Evolutionary conservation across 2,113 vertebrate genomes (phyloP).

Genomic region (Rhipidura dahli): DNA sequence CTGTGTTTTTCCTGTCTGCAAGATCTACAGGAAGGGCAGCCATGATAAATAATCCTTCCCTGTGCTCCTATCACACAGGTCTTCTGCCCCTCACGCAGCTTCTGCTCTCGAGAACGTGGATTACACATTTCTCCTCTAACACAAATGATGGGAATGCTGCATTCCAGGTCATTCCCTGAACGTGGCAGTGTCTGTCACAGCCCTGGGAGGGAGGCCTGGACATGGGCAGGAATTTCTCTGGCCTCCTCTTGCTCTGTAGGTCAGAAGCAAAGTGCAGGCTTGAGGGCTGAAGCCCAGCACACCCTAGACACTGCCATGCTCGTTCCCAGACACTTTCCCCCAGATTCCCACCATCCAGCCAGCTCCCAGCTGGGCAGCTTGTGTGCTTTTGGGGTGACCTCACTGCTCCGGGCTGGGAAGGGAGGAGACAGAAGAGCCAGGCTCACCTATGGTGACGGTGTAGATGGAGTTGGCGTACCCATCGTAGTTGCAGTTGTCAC

Average conservation of each 20-base stretch:
- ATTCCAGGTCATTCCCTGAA: not conserved
- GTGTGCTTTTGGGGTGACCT: rapidly evolving
- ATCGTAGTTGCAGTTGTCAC: conserved; percentile 97
- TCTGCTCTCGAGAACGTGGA: not conserved
- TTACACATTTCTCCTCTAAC: not conserved
- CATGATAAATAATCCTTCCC: not conserved
- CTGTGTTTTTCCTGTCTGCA: not conserved
- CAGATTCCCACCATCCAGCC: not conserved
- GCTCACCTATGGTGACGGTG: conserved; percentile 91
- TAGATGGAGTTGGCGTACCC: conserved; percentile 99
- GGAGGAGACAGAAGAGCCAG: rapidly evolving
- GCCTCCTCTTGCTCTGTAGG: not conserved
- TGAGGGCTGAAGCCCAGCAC: not conserved
- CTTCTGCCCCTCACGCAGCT: not conserved
- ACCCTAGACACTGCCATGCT: rapidly evolving
- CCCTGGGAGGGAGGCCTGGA: not conserved
- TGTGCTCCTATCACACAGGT: not conserved
- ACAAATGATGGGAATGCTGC: not conserved
- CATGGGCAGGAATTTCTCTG: not conserved
- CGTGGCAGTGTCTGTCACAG: rapidly evolving
- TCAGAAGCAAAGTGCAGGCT: not conserved
- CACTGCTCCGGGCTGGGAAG: rapidly evolving
- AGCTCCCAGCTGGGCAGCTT: not conserved
- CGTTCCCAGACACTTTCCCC: not conserved
- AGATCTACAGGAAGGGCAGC: not conserved